Evolutionary conservation across 2,888 invertebrate species (phyloP), one percentile per base, ranked within the genome.

Genomic region (Amblyteles armatorius): DNA sequence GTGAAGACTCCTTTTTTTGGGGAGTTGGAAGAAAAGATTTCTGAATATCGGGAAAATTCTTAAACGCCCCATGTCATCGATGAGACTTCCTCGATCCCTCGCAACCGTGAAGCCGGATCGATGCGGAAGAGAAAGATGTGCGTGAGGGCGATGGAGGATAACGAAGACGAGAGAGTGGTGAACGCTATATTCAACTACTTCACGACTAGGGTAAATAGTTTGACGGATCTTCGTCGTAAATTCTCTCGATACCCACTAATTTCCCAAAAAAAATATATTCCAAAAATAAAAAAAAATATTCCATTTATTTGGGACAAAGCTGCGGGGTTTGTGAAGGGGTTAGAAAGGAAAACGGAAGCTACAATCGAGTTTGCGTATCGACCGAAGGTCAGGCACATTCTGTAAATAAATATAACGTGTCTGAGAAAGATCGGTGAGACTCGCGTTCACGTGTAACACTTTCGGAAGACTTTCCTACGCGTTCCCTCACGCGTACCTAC

Each of bases 101-200:
- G 77, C 52, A 11, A 69, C 52, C 82, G 82, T 13, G 52, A 71
- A 67, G 11, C 40, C 52, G 69, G 26, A 36, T 79, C 85, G 78
- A 88, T 90, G 88, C 89, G 85, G 88, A 88, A 84, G 76, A 86
- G 86, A 83, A 92, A 90, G 82, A 92, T 92, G 92, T 91, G 91
- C 85, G 88, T 90, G 72, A 90, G 89, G 74, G 85, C 87, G 76
- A 90, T 91, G 89, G 91, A 92, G 88, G 90, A 91, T 87, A 89
- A 90, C 88, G 92, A 92, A 77, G 91, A 91, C 84, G 92, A 92
- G 60, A 91, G 89, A 87, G 90, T 93, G 80, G 92, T 92, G 84
- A 92, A 87, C 84, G 90, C 90, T 82, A 92, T 93, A 88, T 88
- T 92, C 88, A 93, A 92, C 86, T 93, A 93, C 87, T 93, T 93